Percentiles rank a stretch among this genome's conserved stretches.
These are phyloP conservation scores for Drosophila birchii DNA, from an alignment of 2,888 invertebrate species.

Conservation along the genomic window DNA sequence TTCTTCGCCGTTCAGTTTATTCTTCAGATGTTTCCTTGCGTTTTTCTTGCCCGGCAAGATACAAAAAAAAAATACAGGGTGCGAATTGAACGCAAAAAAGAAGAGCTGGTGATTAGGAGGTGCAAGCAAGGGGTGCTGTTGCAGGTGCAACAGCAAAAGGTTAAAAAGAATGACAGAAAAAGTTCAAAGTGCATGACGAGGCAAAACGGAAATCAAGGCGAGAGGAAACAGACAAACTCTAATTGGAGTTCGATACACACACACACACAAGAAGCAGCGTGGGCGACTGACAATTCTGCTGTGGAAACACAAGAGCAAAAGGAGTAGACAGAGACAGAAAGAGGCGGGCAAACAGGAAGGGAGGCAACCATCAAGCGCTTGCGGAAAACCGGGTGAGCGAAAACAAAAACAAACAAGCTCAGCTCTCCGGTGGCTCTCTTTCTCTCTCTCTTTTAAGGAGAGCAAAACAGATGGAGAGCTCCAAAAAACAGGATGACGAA, in stretches of 20 bases:
- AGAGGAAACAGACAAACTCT: conserved; percentile 31
- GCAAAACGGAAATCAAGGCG: conserved; percentile 54
- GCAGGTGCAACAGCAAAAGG: conserved; percentile 16
- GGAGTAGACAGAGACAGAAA: not conserved
- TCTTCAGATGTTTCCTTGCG: not conserved
- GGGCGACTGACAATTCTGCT: conserved; percentile 36
- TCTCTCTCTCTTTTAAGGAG: not conserved
- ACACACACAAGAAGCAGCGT: conserved; percentile 27
- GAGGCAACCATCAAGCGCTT: conserved; percentile 18
- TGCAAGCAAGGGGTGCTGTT: not conserved
- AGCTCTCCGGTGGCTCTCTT: conserved; percentile 1
- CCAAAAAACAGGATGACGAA: conserved; percentile 49
- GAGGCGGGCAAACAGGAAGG: not conserved
- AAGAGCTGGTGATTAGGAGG: not conserved
- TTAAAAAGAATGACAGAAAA: conserved; percentile 16
- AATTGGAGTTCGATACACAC: conserved; percentile 45
- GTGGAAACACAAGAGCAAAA: conserved; percentile 20
- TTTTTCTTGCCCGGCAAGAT: conserved; percentile 1
- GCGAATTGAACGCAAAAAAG: not conserved
- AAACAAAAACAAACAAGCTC: conserved; percentile 40
- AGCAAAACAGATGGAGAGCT: conserved; percentile 5
- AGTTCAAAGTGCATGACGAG: conserved; percentile 52
- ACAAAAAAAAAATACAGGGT: not conserved
- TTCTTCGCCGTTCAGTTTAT: conserved; percentile 1
- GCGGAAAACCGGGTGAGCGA: conserved; percentile 51